Conservation (phyloP, 2,113 vertebrate genomes). For the Stegostoma tigrinum region DNA sequence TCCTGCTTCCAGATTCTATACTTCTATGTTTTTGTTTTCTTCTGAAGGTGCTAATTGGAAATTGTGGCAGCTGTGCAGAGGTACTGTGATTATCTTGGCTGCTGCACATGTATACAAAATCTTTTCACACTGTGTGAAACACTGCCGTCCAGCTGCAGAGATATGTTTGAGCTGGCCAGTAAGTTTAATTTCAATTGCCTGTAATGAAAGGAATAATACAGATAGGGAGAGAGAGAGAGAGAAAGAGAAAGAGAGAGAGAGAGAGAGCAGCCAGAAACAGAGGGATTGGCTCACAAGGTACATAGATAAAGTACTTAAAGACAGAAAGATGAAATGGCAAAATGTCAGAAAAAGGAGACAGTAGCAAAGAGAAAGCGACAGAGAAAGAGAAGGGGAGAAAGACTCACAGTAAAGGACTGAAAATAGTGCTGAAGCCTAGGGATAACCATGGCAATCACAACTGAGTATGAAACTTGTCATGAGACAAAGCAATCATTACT, state of each 20-base stretch:
- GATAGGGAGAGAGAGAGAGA: background rate
- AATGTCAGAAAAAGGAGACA: background rate
- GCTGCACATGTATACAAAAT: background rate
- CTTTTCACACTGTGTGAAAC: background rate
- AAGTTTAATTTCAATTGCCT: constrained; percentile 11
- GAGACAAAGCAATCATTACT: background rate
- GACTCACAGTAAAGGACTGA: background rate
- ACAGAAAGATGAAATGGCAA: background rate
- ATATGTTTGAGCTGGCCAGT: background rate
- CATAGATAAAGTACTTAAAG: background rate
- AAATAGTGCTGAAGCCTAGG: background rate
- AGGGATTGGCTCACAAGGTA: too few relatives aligned
- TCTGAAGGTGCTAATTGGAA: background rate
- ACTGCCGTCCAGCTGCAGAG: background rate
- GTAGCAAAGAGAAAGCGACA: background rate
- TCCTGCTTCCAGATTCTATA: too few relatives aligned
- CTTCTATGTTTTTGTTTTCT: background rate
- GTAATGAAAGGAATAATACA: background rate
- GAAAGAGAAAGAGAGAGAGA: background rate
- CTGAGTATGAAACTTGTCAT: background rate
- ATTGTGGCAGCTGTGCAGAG: background rate
- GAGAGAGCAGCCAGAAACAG: background rate
- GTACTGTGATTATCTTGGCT: background rate
- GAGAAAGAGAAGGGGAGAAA: background rate
- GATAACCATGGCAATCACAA: background rate